Conservation (phyloP, 2,797 vertebrate genomes). For the Emys orbicularis region DNA sequence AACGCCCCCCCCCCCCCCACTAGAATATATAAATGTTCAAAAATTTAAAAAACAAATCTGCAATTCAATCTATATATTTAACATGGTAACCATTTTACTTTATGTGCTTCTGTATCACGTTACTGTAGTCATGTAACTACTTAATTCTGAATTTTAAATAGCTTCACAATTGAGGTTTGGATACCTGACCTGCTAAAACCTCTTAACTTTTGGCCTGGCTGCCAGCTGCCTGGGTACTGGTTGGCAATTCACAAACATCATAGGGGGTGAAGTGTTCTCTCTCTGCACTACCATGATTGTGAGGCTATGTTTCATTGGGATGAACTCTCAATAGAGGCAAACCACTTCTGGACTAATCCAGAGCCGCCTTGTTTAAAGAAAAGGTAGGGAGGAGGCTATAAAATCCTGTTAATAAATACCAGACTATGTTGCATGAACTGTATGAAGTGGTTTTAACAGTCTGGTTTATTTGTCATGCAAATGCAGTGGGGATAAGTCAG, state of each 20-base stretch:
- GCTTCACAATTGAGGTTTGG: not conserved
- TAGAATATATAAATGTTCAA: not conserved
- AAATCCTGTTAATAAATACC: conserved; percentile 54
- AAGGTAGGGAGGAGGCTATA: not conserved
- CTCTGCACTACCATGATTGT: rapidly evolving
- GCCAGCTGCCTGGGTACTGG: not conserved
- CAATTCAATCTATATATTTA: not conserved
- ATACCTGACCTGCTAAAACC: not conserved
- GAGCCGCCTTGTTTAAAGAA: conserved; percentile 8
- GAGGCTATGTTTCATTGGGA: not conserved
- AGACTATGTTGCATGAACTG: not conserved
- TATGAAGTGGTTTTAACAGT: rapidly evolving
- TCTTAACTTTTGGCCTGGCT: not conserved
- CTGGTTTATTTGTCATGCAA: not conserved
- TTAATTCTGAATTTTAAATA: not conserved
- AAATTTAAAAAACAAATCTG: not conserved
- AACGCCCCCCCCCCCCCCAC: no score
- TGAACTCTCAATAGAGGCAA: conserved; percentile 60
- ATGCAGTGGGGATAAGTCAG: not conserved
- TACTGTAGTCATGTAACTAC: not conserved
- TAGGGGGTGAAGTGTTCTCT: rapidly evolving
- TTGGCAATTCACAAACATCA: rapidly evolving
- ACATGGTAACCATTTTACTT: not conserved
- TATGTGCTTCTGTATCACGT: not conserved
- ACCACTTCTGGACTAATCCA: conserved; percentile 24